Evolutionary conservation across 1,140 invertebrate species (phyloP), one percentile per base, ranked within the genome.

Genomic region (Trichonephila clavata): DNA sequence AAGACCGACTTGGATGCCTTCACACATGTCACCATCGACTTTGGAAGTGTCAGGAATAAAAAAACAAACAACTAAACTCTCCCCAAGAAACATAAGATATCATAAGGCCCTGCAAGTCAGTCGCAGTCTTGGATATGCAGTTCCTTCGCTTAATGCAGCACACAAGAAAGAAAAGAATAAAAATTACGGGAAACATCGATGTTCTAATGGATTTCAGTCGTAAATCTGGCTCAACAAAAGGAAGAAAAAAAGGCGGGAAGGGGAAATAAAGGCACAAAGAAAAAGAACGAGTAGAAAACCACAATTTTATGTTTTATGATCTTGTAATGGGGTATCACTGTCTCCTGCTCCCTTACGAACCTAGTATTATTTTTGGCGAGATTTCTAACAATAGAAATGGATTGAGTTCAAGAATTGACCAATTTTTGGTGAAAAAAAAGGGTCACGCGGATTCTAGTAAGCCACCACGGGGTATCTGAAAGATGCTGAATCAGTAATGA

Each of bases 201-300:
- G 81, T 84, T 84, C 81, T 84, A 84, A 84, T 84, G 81, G 81
- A 84, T 84, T 84, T 84, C 16, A 59, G 81, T 84, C 81, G 81
- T 84, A 84, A 84, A 84, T 84, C 81, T 84, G 81, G 27, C 57
- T 59, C 81, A 84, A 57, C 81, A 57, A 84, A 83, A 14, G 43
- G 24, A 24, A 27, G 10, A 59, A 84, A 84, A 84, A 57, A 84
- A 59, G 57, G 43, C 21, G 57, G 81, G 43, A 84, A 59, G 24
- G 13, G 21, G 81, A 57, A 59, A 57, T 57, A 83, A 77, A 39
- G 27, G 18, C 13, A 59, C 10, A 84, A 24, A 50, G 8, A 24
- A 84, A 50, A 84, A 59, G 81, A 27, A 50, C 50, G 57, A 57
- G 57, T 21, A 50, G 81, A 84, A 84, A 84, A 84, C 57, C 81